Evolutionary conservation across 2,797 vertebrate species (phyloP), one percentile per base, ranked within the genome.

Genomic region (Chelonia mydas): DNA sequence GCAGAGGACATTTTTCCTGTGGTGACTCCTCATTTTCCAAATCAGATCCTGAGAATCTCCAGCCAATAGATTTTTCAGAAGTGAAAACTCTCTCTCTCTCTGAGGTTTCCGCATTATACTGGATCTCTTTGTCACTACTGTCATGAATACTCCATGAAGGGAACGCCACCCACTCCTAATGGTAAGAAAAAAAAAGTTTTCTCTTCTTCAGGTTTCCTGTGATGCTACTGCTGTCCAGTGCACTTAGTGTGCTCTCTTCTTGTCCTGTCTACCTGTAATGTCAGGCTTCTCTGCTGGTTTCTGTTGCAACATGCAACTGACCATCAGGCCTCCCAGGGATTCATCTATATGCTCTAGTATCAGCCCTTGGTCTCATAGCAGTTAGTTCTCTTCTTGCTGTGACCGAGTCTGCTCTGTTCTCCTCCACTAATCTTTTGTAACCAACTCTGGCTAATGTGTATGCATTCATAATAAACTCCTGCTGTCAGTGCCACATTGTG

Each of bases 1-100:
- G 0, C 0, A 33, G 6, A 77, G 3, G 31, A 54, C 74, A 17
- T 19, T 82, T 84, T 88, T 93, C 11, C 17, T 65, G 3, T 68
- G 15, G 3, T 86, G 53, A 83, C 6, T 77, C 49, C 81, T 5
- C 83, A 86, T 65, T 81, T 90, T 54, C 47, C 4, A 76, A 47
- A 57, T 15, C 74, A 2, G 23, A 81, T n/a, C 19, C 37, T 78
- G 68, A 90, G 15, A 85, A 81, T 47, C 8, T 54, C 25, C 25
- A 82, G 61, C 3, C 4, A 25, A 5, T 2, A 80, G 9, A 3
- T 61, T 81, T 33, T 76, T 77, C 72, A 76, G 23, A 27, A 45
- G 25, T 13, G 25, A 47, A 45, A 47, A 25, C 25, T 3, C 65
- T 45, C 16, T 28, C 5, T 27, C 16, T 28, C 5, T 84, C 27